Base-by-base conservation (phyloP, 1,140 invertebrate species). In the Bathynomus jamesi region DNA sequence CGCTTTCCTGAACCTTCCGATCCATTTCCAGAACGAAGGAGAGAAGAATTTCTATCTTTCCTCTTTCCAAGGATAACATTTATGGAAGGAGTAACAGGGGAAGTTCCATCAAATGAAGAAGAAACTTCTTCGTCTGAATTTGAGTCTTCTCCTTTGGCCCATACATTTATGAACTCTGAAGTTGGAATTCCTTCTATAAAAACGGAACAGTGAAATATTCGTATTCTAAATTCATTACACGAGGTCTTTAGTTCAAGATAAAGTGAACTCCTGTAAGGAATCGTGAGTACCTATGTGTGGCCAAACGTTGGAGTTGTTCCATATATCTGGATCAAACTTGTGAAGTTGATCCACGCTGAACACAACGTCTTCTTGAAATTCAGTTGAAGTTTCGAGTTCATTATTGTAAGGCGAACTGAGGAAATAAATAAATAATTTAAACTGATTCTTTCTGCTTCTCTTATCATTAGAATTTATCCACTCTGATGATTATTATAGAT, bases 321-420 rank as follows among this genome's bases (percentile, higher is more conserved):
- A 69, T 27, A 69, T 27, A 13, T 29, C 25, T 10, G 67, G 67
- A 61, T 69, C 67, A 29, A 61, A 61, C 4, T 61, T 53, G 27
- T 69, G 67, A 11, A 69, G 67, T n/a, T 61, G 53, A 21, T 69
- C 67, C 11, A 69, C 28, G 28, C 30, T 69, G 53, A 69, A 69
- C 2, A 69, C 67, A 46, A 69, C 67, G 53, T 69, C 67, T 31
- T 69, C 67, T 24, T 69, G 67, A n/a, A 69, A 53, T 53, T 53
- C 40, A 1, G 40, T 53, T 53, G 40, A 53, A 11, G 40, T 53
- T 5, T 53, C 40, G 2, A 5, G 2, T 17, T 53, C 40, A 53
- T 53, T 21, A 5, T 53, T 53, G 40, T 53, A 53, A n/a, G n/a
- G n/a, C 5, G 40, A 53, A 53, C 40, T 53, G 21, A 53, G n/a